These are phyloP conservation scores for Trachemys scripta DNA, from an alignment of 2,113 vertebrate genomes.

Conservation along the genomic window DNA sequence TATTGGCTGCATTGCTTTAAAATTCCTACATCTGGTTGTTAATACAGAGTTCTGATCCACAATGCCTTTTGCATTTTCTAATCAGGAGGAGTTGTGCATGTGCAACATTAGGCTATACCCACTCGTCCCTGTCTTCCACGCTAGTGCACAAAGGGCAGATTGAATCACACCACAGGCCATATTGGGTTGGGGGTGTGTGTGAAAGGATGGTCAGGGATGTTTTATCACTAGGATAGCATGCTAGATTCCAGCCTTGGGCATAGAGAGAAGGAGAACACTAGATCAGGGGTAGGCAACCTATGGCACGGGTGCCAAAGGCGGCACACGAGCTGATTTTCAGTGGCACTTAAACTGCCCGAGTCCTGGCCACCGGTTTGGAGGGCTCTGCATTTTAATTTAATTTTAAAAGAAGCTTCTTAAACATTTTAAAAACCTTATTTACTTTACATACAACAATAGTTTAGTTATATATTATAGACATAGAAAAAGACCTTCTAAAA, in stretches of 20 bases:
- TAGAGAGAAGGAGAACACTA: not conserved
- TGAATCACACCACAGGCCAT: not conserved
- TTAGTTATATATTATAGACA: no score
- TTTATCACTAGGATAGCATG: not conserved
- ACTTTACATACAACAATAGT: no score
- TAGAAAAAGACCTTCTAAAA: no score
- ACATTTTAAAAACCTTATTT: no score
- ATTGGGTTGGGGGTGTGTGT: not conserved
- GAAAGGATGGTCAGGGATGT: not conserved
- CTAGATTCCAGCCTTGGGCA: conserved; percentile 2
- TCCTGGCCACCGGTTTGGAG: no score
- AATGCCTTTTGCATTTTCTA: conserved; percentile 8
- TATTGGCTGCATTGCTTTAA: conserved; percentile 53
- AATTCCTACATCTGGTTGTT: conserved; percentile 60
- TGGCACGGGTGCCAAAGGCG: no score
- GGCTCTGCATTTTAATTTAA: no score
- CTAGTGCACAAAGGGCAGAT: not conserved
- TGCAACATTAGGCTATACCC: conserved; percentile 33
- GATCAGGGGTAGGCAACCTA: not conserved
- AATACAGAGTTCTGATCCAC: conserved; percentile 29
- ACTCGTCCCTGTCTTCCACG: not conserved
- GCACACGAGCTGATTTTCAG: no score
- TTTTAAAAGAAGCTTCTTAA: no score
- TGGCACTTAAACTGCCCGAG: no score
- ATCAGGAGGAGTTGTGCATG: conserved; percentile 5